These are phyloP conservation scores for Pangasius larnaudii DNA, from an alignment of 2,797 vertebrate species.

Conservation along the genomic window DNA sequence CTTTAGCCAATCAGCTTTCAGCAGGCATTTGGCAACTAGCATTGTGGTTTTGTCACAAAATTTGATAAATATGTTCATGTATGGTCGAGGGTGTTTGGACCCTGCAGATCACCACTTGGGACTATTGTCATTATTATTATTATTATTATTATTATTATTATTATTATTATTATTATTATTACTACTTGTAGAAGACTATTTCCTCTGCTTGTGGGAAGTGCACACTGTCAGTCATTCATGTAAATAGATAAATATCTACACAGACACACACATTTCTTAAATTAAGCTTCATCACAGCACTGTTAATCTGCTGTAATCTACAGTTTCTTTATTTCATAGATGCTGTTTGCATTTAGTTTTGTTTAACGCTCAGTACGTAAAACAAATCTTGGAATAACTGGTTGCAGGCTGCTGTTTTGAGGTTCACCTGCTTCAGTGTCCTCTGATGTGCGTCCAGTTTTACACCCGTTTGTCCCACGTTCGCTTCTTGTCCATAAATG, in stretches of 20 bases:
- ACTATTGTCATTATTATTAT: not conserved
- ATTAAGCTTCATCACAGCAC: not conserved
- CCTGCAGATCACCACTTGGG: not conserved
- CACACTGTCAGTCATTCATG: not conserved
- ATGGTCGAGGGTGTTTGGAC: not conserved
- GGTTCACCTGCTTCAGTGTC: slow-evolving; percentile 47
- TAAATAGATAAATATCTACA: not conserved
- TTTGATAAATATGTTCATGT: not conserved
- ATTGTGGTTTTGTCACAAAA: not conserved
- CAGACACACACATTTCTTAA: slow-evolving; percentile 19
- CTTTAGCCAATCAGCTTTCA: not conserved
- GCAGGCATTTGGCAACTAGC: not conserved
- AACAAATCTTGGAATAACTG: slow-evolving; percentile 52
- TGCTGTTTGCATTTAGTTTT: not conserved
- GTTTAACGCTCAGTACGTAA: slow-evolving; percentile 22
- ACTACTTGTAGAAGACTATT: not conserved
- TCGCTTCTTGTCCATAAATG: slow-evolving; percentile 19
- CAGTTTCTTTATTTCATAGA: not conserved
- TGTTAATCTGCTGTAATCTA: not conserved
- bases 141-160: not conserved
- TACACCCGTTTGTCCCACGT: not conserved
- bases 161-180: not conserved
- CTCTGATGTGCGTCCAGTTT: not conserved
- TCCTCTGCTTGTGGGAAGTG: slow-evolving; percentile 1
- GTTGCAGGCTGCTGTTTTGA: slow-evolving; percentile 67